phyloP scores from a whole-genome alignment of 2,113 vertebrate genomes.

The Diphyllodes magnificus region DNA sequence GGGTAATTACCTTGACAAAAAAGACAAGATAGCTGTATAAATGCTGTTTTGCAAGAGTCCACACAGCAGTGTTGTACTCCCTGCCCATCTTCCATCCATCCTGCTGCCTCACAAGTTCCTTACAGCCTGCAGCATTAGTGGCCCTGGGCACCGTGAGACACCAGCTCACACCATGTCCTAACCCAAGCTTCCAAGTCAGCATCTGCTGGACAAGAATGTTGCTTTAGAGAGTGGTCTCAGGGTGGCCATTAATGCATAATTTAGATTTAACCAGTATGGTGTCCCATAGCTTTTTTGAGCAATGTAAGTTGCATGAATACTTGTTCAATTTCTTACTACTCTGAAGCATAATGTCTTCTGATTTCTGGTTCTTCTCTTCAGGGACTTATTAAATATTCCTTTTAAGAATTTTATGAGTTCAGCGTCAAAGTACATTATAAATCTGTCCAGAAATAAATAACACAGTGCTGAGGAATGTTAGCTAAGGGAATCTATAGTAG shows the following conservation, averaged over 20 bases:
- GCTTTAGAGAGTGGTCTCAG: background rate
- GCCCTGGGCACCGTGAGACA: background rate
- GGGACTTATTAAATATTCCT: background rate
- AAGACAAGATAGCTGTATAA: background rate
- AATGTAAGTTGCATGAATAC: background rate
- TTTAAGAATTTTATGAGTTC: slow-evolving; percentile 4
- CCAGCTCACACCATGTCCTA: background rate
- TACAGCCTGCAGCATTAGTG: background rate
- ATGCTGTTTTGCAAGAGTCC: background rate
- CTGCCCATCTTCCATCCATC: background rate
- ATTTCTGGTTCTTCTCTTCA: background rate
- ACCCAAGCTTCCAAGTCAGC: background rate
- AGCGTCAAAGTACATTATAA: background rate
- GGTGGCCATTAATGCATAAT: background rate
- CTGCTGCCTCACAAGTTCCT: background rate
- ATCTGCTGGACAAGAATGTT: background rate
- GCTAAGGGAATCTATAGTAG: background rate
- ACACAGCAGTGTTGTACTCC: background rate
- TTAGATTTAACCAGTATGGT: background rate
- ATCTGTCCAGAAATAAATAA: background rate
- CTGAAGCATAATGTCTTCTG: background rate
- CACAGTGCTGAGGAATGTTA: background rate
- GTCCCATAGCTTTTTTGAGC: background rate
- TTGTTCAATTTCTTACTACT: background rate
- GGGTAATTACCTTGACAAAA: background rate